Percentiles rank a stretch among this genome's conserved stretches.
Evolutionary conservation across 2,888 invertebrate species (phyloP).

Genomic region (Pilophorus perplexus): DNA sequence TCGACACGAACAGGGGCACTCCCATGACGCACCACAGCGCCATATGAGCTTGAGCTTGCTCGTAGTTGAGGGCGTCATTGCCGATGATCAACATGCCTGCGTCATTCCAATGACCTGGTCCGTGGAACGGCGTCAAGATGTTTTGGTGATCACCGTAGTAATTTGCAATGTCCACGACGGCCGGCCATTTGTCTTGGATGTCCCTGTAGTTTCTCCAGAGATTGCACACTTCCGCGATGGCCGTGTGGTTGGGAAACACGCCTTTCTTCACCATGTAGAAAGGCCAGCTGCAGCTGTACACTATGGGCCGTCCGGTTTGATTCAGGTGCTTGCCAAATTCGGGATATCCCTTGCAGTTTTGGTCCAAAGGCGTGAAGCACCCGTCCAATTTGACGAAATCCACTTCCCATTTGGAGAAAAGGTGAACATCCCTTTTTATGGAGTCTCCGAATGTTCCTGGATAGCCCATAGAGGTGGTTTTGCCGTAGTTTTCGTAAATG

Average conservation of each 20-base stretch:
- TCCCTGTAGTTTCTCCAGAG: slow-evolving; percentile 69
- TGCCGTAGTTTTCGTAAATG: slow-evolving; percentile 62
- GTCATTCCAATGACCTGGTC: slow-evolving; percentile 72
- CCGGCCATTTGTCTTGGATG: slow-evolving; percentile 65
- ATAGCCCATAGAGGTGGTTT: slow-evolving; percentile 59
- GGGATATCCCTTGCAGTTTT: slow-evolving; percentile 54
- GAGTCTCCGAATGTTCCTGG: slow-evolving; percentile 56
- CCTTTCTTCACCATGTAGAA: slow-evolving; percentile 54
- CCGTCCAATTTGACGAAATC: slow-evolving; percentile 63
- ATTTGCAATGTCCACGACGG: slow-evolving; percentile 59
- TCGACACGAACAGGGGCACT: slow-evolving; percentile 70
- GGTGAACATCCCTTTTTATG: slow-evolving; percentile 57
- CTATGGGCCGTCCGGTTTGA: slow-evolving; percentile 57
- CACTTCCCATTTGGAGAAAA: slow-evolving; percentile 59
- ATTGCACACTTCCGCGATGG: slow-evolving; percentile 62
- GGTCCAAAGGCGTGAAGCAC: slow-evolving; percentile 54
- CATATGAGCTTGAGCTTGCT: slow-evolving; percentile 70
- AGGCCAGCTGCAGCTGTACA: slow-evolving; percentile 62
- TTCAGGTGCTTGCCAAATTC: slow-evolving; percentile 57
- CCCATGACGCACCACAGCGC: slow-evolving; percentile 71
- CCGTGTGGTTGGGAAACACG: slow-evolving; percentile 60
- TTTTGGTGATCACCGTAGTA: too few species aligned
- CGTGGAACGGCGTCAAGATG: too few species aligned
- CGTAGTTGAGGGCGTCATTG: slow-evolving; percentile 63
- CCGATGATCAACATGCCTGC: slow-evolving; percentile 70